These are phyloP conservation scores for Unio delphinus DNA, from an alignment of 2,888 invertebrate genomes.

Conservation along the genomic window DNA sequence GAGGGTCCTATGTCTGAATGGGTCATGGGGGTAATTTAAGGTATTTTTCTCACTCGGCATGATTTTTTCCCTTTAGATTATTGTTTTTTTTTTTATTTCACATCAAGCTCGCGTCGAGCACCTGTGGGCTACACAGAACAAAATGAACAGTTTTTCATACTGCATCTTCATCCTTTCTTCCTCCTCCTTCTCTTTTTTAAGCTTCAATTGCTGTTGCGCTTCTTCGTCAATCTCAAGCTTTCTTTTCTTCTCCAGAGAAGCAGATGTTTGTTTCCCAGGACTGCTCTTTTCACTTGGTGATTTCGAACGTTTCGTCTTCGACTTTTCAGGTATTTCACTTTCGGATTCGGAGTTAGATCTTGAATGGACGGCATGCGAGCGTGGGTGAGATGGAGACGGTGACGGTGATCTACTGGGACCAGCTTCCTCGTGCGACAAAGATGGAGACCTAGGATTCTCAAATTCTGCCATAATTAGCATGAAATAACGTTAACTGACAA, in stretches of 20 bases:
- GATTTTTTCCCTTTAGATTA: no score
- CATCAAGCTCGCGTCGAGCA: no score
- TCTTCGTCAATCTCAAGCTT: constrained; percentile 52
- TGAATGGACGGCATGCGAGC: constrained; percentile 7
- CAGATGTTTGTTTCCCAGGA: constrained; percentile 6
- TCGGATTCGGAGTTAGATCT: constrained; percentile 29
- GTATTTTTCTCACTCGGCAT: no score
- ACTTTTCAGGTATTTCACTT: constrained; percentile 35
- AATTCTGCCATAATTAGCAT: no score
- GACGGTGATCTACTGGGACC: constrained; percentile 4
- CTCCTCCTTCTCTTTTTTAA: constrained; percentile 81
- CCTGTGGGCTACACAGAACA: no score
- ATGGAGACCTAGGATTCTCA: no score
- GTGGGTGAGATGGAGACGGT: constrained; percentile 6
- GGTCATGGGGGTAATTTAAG: no score
- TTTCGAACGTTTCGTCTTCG: constrained; percentile 18
- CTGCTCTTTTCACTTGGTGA: constrained; percentile 13
- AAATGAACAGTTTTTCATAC: constrained; percentile 76
- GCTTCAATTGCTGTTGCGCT: constrained; percentile 33
- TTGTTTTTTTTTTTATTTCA: no score
- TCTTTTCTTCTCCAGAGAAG: constrained; percentile 46
- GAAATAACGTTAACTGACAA: no score
- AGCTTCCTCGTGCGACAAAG: no score
- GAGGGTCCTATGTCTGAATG: no score
- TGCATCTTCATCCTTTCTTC: constrained; percentile 97